These are phyloP conservation scores for Sminthopsis crassicaudata DNA, from an alignment of 2,113 vertebrate genomes.

Conservation along the genomic window DNA sequence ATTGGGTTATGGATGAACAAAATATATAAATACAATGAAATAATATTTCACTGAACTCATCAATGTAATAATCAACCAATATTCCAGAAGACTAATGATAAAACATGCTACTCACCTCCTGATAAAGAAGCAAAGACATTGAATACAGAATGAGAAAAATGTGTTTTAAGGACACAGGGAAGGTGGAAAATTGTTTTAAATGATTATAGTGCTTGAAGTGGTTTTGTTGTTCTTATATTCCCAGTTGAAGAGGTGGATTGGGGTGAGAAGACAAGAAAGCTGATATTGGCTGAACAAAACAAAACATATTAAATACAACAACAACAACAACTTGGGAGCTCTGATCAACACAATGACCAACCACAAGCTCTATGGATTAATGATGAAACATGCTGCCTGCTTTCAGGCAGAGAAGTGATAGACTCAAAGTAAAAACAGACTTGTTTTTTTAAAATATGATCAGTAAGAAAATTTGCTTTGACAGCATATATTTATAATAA, in stretches of 20 bases:
- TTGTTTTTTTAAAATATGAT: background rate
- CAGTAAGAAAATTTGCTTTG: background rate
- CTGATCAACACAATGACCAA: background rate
- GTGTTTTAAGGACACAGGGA: background rate
- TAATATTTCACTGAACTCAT: background rate
- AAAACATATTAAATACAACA: background rate
- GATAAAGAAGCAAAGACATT: background rate
- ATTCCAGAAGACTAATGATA: background rate
- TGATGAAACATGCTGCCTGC: background rate
- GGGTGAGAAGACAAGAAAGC: background rate
- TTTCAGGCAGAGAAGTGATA: background rate
- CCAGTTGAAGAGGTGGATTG: background rate
- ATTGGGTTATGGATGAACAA: background rate
- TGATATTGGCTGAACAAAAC: background rate
- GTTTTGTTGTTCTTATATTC: background rate
- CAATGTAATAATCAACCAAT: background rate
- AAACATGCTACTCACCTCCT: background rate
- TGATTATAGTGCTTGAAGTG: background rate
- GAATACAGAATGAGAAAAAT: background rate
- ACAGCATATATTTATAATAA: background rate
- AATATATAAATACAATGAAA: background rate
- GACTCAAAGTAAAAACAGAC: background rate
- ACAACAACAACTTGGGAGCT: background rate
- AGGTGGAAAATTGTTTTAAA: background rate
- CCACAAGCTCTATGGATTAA: background rate